These are phyloP conservation scores for Rhorus exstirpatorius DNA, from an alignment of 2,888 invertebrate species.

Conservation along the genomic window DNA sequence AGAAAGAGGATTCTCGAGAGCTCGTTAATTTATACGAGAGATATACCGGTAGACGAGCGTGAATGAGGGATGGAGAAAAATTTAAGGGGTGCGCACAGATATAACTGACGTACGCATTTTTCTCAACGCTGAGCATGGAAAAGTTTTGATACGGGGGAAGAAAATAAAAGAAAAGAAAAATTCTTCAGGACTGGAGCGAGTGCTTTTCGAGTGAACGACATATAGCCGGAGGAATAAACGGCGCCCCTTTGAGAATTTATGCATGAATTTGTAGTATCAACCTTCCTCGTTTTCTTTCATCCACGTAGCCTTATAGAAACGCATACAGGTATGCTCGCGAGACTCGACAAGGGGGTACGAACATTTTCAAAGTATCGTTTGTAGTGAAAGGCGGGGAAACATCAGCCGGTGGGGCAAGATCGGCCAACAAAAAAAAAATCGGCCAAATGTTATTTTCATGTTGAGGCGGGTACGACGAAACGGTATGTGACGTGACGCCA, in stretches of 20 bases:
- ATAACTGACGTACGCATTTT: constrained; percentile 49
- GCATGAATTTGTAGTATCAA: constrained; percentile 63
- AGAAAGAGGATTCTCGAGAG: constrained; percentile 50
- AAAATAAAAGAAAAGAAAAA: constrained; percentile 24
- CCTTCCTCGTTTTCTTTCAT: constrained; percentile 27
- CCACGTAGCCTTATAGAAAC: constrained; percentile 35
- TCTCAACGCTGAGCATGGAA: constrained; percentile 40
- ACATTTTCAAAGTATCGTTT: constrained; percentile 8
- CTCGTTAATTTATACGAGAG: constrained; percentile 63
- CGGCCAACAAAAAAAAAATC: no score
- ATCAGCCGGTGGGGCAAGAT: no score
- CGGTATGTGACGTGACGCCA: no score
- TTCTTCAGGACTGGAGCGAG: constrained; percentile 45
- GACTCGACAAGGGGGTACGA: constrained; percentile 9
- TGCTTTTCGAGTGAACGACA: constrained; percentile 56
- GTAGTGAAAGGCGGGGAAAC: no score
- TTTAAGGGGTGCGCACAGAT: constrained; percentile 23
- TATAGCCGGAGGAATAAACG: constrained; percentile 53
- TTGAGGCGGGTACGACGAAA: no score
- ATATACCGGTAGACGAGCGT: constrained; percentile 3
- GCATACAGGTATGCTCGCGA: constrained; percentile 25
- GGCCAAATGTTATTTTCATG: no score
- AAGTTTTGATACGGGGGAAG: no score
- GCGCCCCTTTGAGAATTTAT: constrained; percentile 64
- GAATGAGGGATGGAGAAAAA: constrained; percentile 4